Conservation (phyloP, 2,113 vertebrate species). For the Bucco capensis region DNA sequence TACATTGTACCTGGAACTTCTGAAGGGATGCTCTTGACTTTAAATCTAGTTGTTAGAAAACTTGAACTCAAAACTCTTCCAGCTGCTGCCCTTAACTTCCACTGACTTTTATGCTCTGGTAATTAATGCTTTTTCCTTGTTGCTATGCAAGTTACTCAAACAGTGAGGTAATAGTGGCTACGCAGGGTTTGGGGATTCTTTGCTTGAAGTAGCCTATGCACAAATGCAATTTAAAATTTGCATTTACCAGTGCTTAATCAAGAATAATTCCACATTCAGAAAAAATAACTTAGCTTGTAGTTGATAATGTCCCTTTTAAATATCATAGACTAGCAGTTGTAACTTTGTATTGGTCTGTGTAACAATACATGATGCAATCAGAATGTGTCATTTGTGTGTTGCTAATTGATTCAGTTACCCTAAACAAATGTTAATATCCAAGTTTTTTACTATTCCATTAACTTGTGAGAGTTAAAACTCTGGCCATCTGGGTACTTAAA, state of each 20-base stretch:
- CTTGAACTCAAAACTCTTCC: background rate
- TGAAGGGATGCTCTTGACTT: slow-evolving; percentile 31
- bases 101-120: background rate
- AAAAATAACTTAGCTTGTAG: background rate
- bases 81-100: background rate
- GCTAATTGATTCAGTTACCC: background rate
- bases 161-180: background rate
- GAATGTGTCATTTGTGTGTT: background rate
- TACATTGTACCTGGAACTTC: background rate
- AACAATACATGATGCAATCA: background rate
- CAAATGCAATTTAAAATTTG: background rate
- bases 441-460: background rate
- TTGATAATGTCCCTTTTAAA: slow-evolving; percentile 39
- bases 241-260: background rate
- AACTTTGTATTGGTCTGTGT: background rate
- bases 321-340: background rate
- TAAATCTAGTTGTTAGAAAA: background rate
- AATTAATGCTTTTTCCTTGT: background rate
- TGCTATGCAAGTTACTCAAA: background rate
- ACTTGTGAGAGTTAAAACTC: background rate
- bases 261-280: background rate
- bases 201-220: background rate
- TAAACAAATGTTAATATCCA: background rate
- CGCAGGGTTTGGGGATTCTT: background rate
- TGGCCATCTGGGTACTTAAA: slow-evolving; percentile 40